Conservation (phyloP, 1,140 invertebrate genomes). For the Heliconius congener region DNA sequence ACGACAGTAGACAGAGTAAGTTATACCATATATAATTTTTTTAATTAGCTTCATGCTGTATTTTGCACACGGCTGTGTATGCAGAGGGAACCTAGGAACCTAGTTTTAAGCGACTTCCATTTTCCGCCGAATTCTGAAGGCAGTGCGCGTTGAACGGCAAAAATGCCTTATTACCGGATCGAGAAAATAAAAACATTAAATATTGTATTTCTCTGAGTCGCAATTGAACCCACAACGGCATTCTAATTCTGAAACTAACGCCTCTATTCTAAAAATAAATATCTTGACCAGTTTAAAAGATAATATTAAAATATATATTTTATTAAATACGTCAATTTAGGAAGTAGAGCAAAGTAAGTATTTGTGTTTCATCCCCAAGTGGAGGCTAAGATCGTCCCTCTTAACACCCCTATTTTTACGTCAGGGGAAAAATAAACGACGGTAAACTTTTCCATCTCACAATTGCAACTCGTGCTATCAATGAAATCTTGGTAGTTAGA, state of each 20-base stretch:
- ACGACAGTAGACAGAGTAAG: neutral
- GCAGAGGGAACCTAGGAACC: too few relatives aligned
- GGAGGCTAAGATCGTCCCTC: neutral
- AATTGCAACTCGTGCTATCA: constrained; percentile 1
- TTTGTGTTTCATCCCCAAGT: neutral
- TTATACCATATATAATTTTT: neutral
- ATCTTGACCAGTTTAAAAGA: neutral
- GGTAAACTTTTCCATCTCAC: neutral
- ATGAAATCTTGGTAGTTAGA: neutral
- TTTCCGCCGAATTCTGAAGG: too few relatives aligned
- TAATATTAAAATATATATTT: neutral
- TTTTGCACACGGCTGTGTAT: too few relatives aligned
- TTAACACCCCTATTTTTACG: constrained; percentile 8
- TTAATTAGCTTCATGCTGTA: too few relatives aligned
- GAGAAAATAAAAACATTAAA: too few relatives aligned
- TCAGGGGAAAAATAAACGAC: neutral
- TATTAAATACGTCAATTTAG: neutral
- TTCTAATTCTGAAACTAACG: neutral
- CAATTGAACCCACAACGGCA: too few relatives aligned
- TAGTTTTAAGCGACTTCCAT: too few relatives aligned
- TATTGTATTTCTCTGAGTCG: too few relatives aligned
- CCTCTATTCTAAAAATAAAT: neutral
- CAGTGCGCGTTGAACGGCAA: too few relatives aligned
- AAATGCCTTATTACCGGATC: too few relatives aligned
- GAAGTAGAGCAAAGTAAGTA: neutral